Conservation (phyloP, 1,140 invertebrate species). For the Agrypnia vestita region DNA sequence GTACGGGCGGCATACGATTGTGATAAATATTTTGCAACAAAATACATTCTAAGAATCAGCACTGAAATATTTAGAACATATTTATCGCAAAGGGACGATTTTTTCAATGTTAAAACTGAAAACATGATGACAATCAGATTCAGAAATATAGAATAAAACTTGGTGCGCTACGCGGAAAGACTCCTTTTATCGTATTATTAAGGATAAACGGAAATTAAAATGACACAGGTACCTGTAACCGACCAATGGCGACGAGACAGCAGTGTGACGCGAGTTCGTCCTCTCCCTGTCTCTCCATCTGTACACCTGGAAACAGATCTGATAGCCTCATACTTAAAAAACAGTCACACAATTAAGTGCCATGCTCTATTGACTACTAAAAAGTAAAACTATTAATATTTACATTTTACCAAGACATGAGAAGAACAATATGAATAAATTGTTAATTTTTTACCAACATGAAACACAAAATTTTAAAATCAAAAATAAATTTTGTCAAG, state of each 20-base stretch:
- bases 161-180: no score
- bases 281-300: constrained; percentile 86
- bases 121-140: no score
- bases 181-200: no score
- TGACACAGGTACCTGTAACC: constrained; percentile 76
- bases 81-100: no score
- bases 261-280: constrained; percentile 91
- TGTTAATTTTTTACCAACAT: not conserved
- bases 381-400: not conserved
- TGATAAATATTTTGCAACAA: no score
- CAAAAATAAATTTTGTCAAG: not conserved
- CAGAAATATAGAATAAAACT: no score
- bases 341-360: constrained; percentile 62
- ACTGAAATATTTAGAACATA: no score
- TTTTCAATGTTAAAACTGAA: no score
- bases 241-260: constrained; percentile 97
- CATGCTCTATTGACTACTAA: constrained; percentile 50
- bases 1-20: no score
- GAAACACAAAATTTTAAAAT: not conserved
- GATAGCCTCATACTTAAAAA: constrained; percentile 65
- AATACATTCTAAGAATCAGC: no score
- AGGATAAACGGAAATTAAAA: no score
- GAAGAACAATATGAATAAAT: no score
- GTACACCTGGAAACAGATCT: constrained; percentile 85
- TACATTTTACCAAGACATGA: not conserved